phyloP scores from a whole-genome alignment of 2,113 vertebrate genomes.

The Tyto alba region DNA sequence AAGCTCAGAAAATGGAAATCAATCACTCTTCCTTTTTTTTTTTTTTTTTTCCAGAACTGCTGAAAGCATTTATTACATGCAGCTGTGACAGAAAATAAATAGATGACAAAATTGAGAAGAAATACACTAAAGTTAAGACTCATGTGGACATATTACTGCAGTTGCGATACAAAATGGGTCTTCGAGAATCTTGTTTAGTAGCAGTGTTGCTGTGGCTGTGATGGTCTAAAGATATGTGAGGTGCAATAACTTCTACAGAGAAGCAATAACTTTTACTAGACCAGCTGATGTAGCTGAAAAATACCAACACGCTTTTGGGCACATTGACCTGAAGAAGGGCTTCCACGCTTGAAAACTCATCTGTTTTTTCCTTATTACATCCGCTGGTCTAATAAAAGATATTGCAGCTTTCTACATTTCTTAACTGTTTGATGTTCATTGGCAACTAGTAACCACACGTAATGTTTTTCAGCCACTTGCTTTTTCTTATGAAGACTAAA shows the following conservation, averaged over 20 bases:
- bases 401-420: not conserved
- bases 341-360: not conserved
- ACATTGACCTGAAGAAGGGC: not conserved
- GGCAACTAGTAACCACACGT: not conserved
- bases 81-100: constrained; percentile 55
- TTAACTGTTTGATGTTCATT: not conserved
- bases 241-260: not conserved
- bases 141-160: not conserved
- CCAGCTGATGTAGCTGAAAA: constrained; percentile 26
- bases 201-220: not conserved
- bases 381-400: not conserved
- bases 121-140: constrained; percentile 20
- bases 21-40: constrained; percentile 15
- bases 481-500: not conserved
- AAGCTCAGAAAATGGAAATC: constrained; percentile 48
- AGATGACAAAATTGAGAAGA: constrained; percentile 34
- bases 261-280: constrained; percentile 18
- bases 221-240: constrained; percentile 2
- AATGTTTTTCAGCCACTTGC: not conserved
- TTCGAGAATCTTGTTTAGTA: not conserved
- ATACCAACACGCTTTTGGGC: not conserved
- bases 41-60: not conserved
- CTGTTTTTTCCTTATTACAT: not conserved
- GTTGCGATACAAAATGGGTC: not conserved
- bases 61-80: constrained; percentile 42